These are phyloP conservation scores for Scaptomyza parva DNA, from an alignment of 2,888 invertebrate species.

Conservation along the genomic window DNA sequence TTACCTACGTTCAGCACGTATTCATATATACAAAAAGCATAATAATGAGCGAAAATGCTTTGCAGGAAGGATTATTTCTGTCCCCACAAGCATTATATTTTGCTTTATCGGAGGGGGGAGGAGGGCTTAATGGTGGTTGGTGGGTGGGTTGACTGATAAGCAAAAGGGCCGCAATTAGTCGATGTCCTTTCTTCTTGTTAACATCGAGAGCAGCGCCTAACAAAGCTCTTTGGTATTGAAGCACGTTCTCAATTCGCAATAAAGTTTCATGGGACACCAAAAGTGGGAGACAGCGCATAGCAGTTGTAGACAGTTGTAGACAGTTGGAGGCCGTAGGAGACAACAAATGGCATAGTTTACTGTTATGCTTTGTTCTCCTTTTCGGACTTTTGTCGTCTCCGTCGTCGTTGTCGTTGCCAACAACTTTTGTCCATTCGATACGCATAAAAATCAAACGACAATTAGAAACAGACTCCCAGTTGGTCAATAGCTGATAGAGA, in stretches of 20 bases:
- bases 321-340: slow-evolving; percentile 2
- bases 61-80: slow-evolving; percentile 19
- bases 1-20: not conserved
- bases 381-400: not conserved
- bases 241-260: slow-evolving; percentile 66
- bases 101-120: slow-evolving; percentile 9
- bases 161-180: slow-evolving; percentile 72
- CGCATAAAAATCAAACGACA: slow-evolving; percentile 78
- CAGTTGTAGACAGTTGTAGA: not conserved
- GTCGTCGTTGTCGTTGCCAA: too few relatives aligned
- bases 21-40: not conserved
- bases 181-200: slow-evolving; percentile 50
- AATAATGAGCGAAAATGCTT: slow-evolving; percentile 16
- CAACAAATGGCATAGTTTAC: slow-evolving; percentile 53
- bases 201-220: slow-evolving; percentile 34
- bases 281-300: too few relatives aligned
- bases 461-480: slow-evolving; percentile 67
- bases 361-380: slow-evolving; percentile 15
- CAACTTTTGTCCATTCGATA: slow-evolving; percentile 69
- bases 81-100: not conserved
- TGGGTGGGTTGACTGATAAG: slow-evolving; percentile 45
- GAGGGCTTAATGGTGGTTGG: slow-evolving; percentile 18
- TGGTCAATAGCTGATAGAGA: slow-evolving; percentile 1
- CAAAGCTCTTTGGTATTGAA: slow-evolving; percentile 59
- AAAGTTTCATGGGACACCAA: slow-evolving; percentile 57